Evolutionary conservation across 2,797 vertebrate genomes (phyloP).

Genomic region (Micromesistius poutassou): DNA sequence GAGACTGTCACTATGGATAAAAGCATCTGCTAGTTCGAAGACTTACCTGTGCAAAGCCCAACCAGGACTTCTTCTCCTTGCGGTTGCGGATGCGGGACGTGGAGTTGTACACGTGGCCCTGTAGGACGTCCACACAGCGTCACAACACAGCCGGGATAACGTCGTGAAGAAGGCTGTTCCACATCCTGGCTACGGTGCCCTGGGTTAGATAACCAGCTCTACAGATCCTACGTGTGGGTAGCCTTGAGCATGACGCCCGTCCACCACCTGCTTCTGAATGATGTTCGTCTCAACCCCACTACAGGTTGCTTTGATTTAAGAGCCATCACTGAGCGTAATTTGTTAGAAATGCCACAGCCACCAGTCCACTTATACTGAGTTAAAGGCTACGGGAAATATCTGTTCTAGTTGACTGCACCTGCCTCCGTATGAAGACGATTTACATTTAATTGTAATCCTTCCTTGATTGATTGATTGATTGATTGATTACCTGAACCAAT

Average conservation of each 20-base stretch:
- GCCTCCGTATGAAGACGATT: neutral
- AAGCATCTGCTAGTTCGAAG: neutral
- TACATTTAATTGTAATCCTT: neutral
- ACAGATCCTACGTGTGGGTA: neutral
- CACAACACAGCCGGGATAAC: conserved; percentile 16
- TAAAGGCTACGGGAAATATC: neutral
- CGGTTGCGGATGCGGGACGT: conserved; percentile 96
- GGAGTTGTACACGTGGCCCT: conserved; percentile 99
- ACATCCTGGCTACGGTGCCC: too few relatives aligned
- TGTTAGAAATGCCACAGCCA: neutral
- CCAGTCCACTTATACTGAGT: neutral
- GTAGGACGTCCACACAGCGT: conserved; percentile 47
- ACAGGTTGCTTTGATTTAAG: neutral
- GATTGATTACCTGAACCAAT: too few relatives aligned
- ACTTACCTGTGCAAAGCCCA: conserved; percentile 96
- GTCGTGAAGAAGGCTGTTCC: too few relatives aligned
- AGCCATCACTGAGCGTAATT: neutral
- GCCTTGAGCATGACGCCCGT: too few relatives aligned
- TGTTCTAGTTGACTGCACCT: neutral
- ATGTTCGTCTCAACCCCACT: too few relatives aligned
- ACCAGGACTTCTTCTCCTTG: conserved; percentile 95
- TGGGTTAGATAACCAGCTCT: neutral
- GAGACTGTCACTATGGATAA: too few relatives aligned
- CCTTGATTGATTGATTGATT: too few relatives aligned
- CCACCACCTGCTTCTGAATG: too few relatives aligned